Conservation (phyloP, 2,888 invertebrate species). For the Tigriopus californicus region DNA sequence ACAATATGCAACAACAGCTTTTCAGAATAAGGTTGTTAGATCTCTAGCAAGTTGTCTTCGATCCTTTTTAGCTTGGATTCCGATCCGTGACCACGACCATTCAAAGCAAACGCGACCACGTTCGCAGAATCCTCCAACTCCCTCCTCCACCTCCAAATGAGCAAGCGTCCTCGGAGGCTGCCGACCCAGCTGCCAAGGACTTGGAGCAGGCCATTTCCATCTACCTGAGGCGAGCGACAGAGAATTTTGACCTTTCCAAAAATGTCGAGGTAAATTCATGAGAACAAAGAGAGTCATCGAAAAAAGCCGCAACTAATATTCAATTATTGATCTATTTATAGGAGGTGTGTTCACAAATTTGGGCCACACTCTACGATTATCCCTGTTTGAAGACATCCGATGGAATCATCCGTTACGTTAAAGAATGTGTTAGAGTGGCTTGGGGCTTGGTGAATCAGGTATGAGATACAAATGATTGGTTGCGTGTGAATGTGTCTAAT, state of each 20-base stretch:
- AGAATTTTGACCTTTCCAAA: slow-evolving; percentile 39
- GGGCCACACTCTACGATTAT: slow-evolving; percentile 79
- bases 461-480: neutral
- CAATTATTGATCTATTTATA: slow-evolving; percentile 22
- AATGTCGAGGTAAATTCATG: slow-evolving; percentile 31
- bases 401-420: slow-evolving; percentile 56
- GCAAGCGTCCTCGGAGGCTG: neutral
- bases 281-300: neutral
- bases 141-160: slow-evolving; percentile 20
- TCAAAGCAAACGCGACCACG: slow-evolving; percentile 49
- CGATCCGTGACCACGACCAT: slow-evolving; percentile 45
- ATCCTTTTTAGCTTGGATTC: slow-evolving; percentile 42
- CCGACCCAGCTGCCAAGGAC: slow-evolving; percentile 20
- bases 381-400: slow-evolving; percentile 62
- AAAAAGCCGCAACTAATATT: neutral
- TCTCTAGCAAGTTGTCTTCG: neutral
- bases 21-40: neutral
- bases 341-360: slow-evolving; percentile 48
- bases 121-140: slow-evolving; percentile 41
- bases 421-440: slow-evolving; percentile 61
- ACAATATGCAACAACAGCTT: neutral
- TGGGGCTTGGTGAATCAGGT: slow-evolving; percentile 65
- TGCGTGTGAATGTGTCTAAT: too few relatives aligned
- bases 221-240: slow-evolving; percentile 47
- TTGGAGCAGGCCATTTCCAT: slow-evolving; percentile 35